These are phyloP conservation scores for Ylistrum balloti DNA, from an alignment of 1,140 invertebrate species.

Conservation along the genomic window DNA sequence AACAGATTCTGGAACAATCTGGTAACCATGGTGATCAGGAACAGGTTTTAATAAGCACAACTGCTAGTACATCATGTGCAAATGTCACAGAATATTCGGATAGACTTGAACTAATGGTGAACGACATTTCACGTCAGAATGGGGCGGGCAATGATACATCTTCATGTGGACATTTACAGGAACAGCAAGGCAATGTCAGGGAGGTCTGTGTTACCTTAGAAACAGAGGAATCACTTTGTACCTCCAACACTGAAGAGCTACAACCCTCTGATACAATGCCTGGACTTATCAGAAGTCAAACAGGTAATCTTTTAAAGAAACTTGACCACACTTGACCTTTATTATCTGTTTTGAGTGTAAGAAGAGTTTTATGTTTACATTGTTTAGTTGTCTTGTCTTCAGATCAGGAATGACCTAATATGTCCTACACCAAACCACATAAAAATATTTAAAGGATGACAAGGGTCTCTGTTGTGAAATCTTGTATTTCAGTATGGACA, in stretches of 20 bases:
- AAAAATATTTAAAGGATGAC: no score
- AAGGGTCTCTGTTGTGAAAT: no score
- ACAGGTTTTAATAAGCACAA: neutral
- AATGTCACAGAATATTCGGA: neutral
- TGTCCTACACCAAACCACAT: no score
- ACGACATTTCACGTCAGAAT: neutral
- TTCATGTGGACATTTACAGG: neutral
- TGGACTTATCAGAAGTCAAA: conserved; percentile 9
- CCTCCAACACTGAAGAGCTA: conserved; percentile 3
- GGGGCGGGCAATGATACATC: neutral
- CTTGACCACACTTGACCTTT: conserved; percentile 15
- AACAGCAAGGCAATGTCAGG: neutral
- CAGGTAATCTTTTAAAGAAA: neutral
- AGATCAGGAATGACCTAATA: no score
- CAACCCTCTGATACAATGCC: neutral
- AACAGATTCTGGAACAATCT: neutral
- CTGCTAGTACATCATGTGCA: neutral
- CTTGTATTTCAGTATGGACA: no score
- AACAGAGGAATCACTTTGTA: conserved; percentile 7
- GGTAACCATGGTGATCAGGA: neutral
- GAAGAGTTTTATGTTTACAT: neutral
- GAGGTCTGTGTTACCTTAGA: conserved; percentile 5
- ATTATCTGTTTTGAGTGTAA: neutral
- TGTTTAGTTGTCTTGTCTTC: no score
- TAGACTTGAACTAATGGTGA: conserved; percentile 18